Conservation (phyloP, 1,140 invertebrate species). For the Varroa destructor region DNA sequence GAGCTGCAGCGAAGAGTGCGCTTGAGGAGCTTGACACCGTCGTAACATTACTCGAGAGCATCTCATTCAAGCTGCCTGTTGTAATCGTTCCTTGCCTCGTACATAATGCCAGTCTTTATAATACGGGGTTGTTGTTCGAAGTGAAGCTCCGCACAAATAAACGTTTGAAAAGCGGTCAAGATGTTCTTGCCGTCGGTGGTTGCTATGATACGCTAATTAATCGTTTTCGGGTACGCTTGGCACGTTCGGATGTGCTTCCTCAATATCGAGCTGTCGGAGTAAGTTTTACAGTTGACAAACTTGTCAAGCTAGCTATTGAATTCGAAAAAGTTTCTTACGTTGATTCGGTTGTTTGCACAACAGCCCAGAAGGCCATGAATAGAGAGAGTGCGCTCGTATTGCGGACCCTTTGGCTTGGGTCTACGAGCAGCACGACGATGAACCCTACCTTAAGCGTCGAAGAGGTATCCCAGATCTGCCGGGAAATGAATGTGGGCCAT, state of each 20-base stretch:
- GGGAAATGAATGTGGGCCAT: slow-evolving; percentile 50
- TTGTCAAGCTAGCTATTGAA: slow-evolving; percentile 46
- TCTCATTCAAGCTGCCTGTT: slow-evolving; percentile 40
- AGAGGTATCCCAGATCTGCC: slow-evolving; percentile 54
- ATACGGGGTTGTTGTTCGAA: slow-evolving; percentile 58
- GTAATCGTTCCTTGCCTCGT: slow-evolving; percentile 51
- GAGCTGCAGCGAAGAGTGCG: slow-evolving; percentile 52
- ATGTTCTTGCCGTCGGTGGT: slow-evolving; percentile 54
- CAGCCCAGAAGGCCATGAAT: slow-evolving; percentile 39
- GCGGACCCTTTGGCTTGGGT: slow-evolving; percentile 48
- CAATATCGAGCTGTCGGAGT: slow-evolving; percentile 51
- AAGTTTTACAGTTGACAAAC: slow-evolving; percentile 55
- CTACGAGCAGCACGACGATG: slow-evolving; percentile 45
- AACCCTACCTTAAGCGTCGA: slow-evolving; percentile 47
- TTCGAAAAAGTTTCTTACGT: slow-evolving; percentile 38
- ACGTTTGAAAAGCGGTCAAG: slow-evolving; percentile 45
- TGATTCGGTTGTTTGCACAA: slow-evolving; percentile 29
- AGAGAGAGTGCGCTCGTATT: slow-evolving; percentile 52
- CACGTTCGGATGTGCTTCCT: slow-evolving; percentile 40
- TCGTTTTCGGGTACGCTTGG: slow-evolving; percentile 36
- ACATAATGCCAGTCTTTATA: slow-evolving; percentile 49
- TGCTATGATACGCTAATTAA: slow-evolving; percentile 46
- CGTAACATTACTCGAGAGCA: slow-evolving; percentile 40
- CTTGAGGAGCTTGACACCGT: slow-evolving; percentile 59
- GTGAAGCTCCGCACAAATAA: slow-evolving; percentile 51